Conservation (phyloP, 2,113 vertebrate genomes). For the Austrofundulus limnaeus region DNA sequence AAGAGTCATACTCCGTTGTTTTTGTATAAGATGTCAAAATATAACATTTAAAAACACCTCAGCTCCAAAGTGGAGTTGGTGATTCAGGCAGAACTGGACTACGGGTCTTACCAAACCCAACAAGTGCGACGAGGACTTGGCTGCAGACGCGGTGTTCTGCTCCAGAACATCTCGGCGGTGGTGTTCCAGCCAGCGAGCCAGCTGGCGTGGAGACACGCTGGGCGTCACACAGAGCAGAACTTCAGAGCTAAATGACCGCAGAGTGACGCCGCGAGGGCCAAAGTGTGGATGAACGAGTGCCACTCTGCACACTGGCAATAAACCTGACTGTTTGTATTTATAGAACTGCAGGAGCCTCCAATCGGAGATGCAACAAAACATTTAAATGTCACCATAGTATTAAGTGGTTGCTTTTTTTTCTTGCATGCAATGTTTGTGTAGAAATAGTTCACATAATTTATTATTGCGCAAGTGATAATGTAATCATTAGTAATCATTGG, state of each 20-base stretch:
- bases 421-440: not conserved
- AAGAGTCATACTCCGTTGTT: too few relatives aligned
- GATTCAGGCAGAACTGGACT: slow-evolving; percentile 17
- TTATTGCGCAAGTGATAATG: not conserved
- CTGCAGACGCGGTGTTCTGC: slow-evolving; percentile 31
- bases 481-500: too few relatives aligned
- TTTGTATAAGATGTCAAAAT: too few relatives aligned
- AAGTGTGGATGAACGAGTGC: slow-evolving; percentile 44
- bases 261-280: slow-evolving; percentile 36
- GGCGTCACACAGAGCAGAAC: slow-evolving; percentile 52
- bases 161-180: slow-evolving; percentile 44
- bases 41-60: not conserved
- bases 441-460: not conserved
- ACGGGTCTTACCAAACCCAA: slow-evolving; percentile 13
- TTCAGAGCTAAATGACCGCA: slow-evolving; percentile 43
- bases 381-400: slow-evolving; percentile 35
- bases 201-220: slow-evolving; percentile 54
- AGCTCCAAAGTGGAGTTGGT: not conserved
- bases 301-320: slow-evolving; percentile 49
- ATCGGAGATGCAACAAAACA: slow-evolving; percentile 36
- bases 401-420: slow-evolving; percentile 16
- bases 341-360: slow-evolving; percentile 37
- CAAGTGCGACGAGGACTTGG: slow-evolving; percentile 23
- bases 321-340: slow-evolving; percentile 51
- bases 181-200: slow-evolving; percentile 36